phyloP scores from a whole-genome alignment of 2,113 vertebrate species.

The Periophthalmodon schlosseri region DNA sequence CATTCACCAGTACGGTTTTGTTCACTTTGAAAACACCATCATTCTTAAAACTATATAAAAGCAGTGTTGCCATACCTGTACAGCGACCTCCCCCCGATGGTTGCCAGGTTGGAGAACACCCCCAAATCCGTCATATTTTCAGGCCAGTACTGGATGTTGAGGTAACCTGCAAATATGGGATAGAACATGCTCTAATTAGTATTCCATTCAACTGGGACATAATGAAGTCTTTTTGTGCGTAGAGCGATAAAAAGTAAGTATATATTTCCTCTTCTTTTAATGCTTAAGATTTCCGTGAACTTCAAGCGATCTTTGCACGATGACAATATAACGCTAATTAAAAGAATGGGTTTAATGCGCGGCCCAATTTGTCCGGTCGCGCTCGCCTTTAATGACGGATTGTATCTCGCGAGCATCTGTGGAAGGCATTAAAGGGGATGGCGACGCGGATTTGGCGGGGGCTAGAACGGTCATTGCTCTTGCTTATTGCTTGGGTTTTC shows the following conservation, averaged over 20 bases:
- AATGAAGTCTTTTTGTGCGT: neutral
- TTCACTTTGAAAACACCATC: neutral
- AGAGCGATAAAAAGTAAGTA: neutral
- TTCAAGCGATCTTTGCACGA: slow-evolving; percentile 38
- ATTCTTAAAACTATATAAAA: neutral
- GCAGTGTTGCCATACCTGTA: slow-evolving; percentile 82
- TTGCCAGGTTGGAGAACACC: slow-evolving; percentile 93
- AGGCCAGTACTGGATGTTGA: slow-evolving; percentile 98
- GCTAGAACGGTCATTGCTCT: slow-evolving; percentile 66
- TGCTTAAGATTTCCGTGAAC: slow-evolving; percentile 11
- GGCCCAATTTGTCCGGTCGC: slow-evolving; percentile 55
- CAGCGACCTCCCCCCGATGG: slow-evolving; percentile 91
- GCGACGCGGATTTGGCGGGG: slow-evolving; percentile 39
- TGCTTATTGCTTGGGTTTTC: slow-evolving; percentile 74
- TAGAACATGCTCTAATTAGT: neutral
- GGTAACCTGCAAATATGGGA: slow-evolving; percentile 80
- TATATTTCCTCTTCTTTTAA: neutral
- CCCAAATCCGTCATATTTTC: slow-evolving; percentile 97
- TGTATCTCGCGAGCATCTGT: slow-evolving; percentile 45
- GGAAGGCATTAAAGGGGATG: slow-evolving; percentile 56
- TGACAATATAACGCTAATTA: slow-evolving; percentile 63
- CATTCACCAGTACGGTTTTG: neutral
- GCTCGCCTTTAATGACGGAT: slow-evolving; percentile 70
- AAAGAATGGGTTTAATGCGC: slow-evolving; percentile 61
- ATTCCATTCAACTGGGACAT: neutral